phyloP scores from a whole-genome alignment of 2,888 invertebrate species.

The Eucera pruinosa region DNA sequence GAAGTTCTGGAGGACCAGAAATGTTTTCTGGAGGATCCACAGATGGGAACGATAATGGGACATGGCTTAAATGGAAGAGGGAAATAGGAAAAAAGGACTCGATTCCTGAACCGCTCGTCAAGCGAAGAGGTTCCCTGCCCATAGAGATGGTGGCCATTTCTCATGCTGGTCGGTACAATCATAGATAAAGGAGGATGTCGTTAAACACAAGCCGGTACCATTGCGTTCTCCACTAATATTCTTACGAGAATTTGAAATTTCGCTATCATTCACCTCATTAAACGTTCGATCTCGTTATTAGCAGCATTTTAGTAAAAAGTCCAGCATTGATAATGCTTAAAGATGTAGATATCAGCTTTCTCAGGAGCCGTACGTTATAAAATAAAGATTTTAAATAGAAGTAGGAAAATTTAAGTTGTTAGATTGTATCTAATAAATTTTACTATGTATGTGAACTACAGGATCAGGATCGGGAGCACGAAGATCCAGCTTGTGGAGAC shows the following conservation, averaged over 20 bases:
- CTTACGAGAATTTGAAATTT: slow-evolving; percentile 28
- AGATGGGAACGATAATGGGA: slow-evolving; percentile 75
- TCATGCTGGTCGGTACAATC: slow-evolving; percentile 85
- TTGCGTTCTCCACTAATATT: slow-evolving; percentile 63
- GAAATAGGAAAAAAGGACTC: slow-evolving; percentile 76
- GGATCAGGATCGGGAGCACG: slow-evolving; percentile 72
- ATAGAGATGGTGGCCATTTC: slow-evolving; percentile 87
- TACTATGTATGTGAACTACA: slow-evolving; percentile 68
- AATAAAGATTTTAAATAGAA: background rate
- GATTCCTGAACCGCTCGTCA: slow-evolving; percentile 85
- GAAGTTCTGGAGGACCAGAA: slow-evolving; percentile 88
- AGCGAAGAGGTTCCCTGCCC: slow-evolving; percentile 87
- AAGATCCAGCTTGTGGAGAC: slow-evolving; percentile 78
- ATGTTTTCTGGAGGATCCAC: slow-evolving; percentile 83
- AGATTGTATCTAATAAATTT: slow-evolving; percentile 51
- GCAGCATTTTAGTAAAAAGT: slow-evolving; percentile 27
- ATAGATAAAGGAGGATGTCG: slow-evolving; percentile 73
- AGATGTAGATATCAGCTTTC: slow-evolving; percentile 28
- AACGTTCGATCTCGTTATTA: slow-evolving; percentile 15
- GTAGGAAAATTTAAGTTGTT: slow-evolving; percentile 34
- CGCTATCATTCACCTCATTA: slow-evolving; percentile 3
- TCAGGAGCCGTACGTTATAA: slow-evolving; percentile 27
- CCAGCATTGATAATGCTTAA: slow-evolving; percentile 24
- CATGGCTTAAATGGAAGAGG: slow-evolving; percentile 78
- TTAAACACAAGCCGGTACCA: slow-evolving; percentile 60